Conservation (phyloP, 1,140 invertebrate species). For the Ptiloglossa arizonensis region DNA sequence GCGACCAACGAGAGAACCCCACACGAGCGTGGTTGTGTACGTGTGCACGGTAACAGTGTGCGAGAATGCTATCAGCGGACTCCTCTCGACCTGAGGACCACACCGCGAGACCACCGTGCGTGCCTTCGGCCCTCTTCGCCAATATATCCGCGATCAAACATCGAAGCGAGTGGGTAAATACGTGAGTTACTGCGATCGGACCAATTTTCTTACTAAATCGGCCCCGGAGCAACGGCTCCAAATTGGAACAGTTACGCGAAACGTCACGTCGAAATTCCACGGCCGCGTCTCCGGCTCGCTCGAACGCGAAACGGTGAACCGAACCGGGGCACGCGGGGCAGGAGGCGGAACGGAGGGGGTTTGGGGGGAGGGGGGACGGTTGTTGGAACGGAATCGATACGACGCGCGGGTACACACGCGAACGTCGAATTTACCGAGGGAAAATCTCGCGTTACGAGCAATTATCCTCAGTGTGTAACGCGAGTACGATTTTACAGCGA, state of each 20-base stretch:
- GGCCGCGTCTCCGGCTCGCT: no score
- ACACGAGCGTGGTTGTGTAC: no score
- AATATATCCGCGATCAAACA: constrained; percentile 74
- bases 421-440: background rate
- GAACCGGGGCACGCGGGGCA: background rate
- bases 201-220: constrained; percentile 54
- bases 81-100: constrained; percentile 71
- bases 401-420: background rate
- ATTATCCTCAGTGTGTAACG: no score
- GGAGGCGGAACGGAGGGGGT: background rate
- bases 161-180: constrained; percentile 67
- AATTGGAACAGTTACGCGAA: constrained; percentile 47
- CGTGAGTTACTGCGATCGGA: constrained; percentile 62
- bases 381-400: background rate
- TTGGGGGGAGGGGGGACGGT: no score
- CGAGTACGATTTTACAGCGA: no score
- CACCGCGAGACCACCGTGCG: constrained; percentile 76
- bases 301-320: background rate
- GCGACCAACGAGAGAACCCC: constrained; percentile 44
- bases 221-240: background rate
- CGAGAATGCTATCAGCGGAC: constrained; percentile 72
- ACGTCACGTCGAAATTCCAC: constrained; percentile 34
- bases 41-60: no score
- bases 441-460: no score
- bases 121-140: constrained; percentile 68